Conservation (phyloP, 1,140 invertebrate genomes). For the Euwallacea fornicatus region DNA sequence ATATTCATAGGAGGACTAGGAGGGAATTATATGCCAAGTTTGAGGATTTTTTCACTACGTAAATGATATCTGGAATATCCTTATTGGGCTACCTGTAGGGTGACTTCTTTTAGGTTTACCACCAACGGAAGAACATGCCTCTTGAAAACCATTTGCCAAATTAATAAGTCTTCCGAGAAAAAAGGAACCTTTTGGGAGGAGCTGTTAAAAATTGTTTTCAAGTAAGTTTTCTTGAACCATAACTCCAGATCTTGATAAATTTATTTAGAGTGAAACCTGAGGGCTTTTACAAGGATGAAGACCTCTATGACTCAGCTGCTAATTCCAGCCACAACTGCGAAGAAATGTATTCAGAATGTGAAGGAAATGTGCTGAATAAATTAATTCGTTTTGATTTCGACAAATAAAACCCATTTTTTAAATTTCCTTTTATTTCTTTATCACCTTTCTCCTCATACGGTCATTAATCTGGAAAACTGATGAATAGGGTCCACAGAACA, state of each 20-base stretch:
- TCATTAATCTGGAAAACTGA: constrained; percentile 43
- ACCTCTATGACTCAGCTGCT: constrained; percentile 43
- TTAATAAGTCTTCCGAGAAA: constrained; percentile 41
- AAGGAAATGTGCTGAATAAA: constrained; percentile 51
- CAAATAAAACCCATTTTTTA: constrained; percentile 3
- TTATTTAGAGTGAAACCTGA: constrained; percentile 45
- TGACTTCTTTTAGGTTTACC: constrained; percentile 38
- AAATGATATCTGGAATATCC: constrained; percentile 43
- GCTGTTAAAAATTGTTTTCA: constrained; percentile 58
- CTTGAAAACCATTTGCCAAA: constrained; percentile 58
- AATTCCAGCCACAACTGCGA: constrained; percentile 52
- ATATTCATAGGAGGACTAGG: constrained; percentile 57
- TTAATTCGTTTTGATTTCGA: neutral
- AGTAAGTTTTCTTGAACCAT: constrained; percentile 48
- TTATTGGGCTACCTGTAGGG: neutral
- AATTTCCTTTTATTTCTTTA: neutral
- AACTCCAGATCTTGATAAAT: neutral
- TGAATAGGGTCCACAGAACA: constrained; percentile 63
- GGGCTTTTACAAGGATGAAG: constrained; percentile 42
- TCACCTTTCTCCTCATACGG: neutral
- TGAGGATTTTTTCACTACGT: constrained; percentile 62
- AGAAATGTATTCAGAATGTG: constrained; percentile 56
- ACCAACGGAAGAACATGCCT: constrained; percentile 57
- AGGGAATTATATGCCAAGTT: constrained; percentile 61
- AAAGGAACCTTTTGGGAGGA: constrained; percentile 56